These are phyloP conservation scores for Oplegnathus fasciatus DNA, from an alignment of 2,113 vertebrate genomes.

Conservation along the genomic window DNA sequence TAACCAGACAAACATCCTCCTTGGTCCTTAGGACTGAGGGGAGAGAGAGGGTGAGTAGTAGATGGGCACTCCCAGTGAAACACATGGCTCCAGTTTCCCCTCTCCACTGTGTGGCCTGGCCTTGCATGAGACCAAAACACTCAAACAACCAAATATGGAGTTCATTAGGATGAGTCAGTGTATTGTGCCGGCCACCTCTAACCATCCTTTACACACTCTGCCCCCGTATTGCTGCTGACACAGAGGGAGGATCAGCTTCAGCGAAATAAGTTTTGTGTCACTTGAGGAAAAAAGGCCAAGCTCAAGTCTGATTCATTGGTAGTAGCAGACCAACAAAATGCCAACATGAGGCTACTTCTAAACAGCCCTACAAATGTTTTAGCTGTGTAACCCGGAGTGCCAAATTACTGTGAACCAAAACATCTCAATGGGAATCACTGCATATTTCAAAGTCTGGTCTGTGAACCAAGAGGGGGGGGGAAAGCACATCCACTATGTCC, in stretches of 20 bases:
- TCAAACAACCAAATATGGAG: slow-evolving; percentile 82
- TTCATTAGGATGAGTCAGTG: slow-evolving; percentile 59
- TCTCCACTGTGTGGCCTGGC: slow-evolving; percentile 65
- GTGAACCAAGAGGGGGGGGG: slow-evolving; percentile 50
- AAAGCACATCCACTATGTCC: slow-evolving; percentile 74
- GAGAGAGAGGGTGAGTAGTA: slow-evolving; percentile 28
- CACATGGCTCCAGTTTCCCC: slow-evolving; percentile 76
- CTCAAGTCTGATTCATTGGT: not conserved
- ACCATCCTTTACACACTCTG: slow-evolving; percentile 39
- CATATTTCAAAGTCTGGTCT: slow-evolving; percentile 67
- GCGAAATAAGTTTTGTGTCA: not conserved
- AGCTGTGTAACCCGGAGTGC: not conserved
- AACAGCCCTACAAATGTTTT: not conserved
- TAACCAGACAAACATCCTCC: slow-evolving; percentile 58
- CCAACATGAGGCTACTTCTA: not conserved
- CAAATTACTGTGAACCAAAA: slow-evolving; percentile 32
- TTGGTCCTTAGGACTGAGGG: slow-evolving; percentile 24
- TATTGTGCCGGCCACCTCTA: slow-evolving; percentile 32
- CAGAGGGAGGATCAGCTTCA: not conserved
- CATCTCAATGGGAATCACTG: slow-evolving; percentile 58
- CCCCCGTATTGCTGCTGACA: not conserved
- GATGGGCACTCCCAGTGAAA: slow-evolving; percentile 63
- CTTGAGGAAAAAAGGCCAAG: not conserved
- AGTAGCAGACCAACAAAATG: not conserved
- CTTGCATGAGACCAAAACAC: slow-evolving; percentile 72